Percentiles rank a stretch among this genome's conserved stretches.
Evolutionary conservation across 2,888 invertebrate genomes (phyloP).

Genomic region (Ephialtes manifestator): DNA sequence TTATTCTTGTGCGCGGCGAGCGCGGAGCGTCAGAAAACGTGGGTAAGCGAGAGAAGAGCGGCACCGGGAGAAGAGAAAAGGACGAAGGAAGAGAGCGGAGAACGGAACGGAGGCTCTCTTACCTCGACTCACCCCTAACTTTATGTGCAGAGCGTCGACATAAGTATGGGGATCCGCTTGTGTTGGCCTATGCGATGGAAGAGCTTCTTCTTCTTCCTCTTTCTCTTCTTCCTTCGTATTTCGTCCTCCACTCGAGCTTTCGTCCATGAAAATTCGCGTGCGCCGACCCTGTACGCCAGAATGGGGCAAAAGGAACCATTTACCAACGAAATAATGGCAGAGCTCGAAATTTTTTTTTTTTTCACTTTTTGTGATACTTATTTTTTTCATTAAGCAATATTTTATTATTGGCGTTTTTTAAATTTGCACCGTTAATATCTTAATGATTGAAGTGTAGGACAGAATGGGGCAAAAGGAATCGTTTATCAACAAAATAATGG

Average conservation of each 20-base stretch:
- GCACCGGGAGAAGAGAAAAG: constrained; percentile 70
- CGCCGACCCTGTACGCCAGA: constrained; percentile 17
- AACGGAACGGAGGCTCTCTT: constrained; percentile 51
- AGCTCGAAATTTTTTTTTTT: background rate
- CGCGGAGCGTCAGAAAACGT: constrained; percentile 40
- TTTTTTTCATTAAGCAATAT: no score
- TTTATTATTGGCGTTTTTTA: no score
- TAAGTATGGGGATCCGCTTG: constrained; percentile 82
- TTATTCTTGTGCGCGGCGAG: constrained; percentile 85
- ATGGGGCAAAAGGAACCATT: constrained; percentile 25
- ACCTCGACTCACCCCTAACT: constrained; percentile 79
- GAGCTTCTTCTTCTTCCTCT: constrained; percentile 45
- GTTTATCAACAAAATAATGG: no score
- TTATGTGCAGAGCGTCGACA: constrained; percentile 84
- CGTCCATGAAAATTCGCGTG: constrained; percentile 65
- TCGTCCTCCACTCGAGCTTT: constrained; percentile 42
- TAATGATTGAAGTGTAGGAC: no score
- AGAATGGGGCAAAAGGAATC: no score
- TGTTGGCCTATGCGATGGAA: constrained; percentile 47
- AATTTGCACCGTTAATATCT: no score
- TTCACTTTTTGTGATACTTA: no score
- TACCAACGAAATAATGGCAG: background rate
- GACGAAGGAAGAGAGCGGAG: constrained; percentile 52
- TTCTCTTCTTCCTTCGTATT: constrained; percentile 42
- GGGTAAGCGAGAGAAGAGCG: constrained; percentile 22